These are phyloP conservation scores for Poliocrania exsul DNA, from an alignment of 2,797 vertebrate genomes.

Conservation along the genomic window DNA sequence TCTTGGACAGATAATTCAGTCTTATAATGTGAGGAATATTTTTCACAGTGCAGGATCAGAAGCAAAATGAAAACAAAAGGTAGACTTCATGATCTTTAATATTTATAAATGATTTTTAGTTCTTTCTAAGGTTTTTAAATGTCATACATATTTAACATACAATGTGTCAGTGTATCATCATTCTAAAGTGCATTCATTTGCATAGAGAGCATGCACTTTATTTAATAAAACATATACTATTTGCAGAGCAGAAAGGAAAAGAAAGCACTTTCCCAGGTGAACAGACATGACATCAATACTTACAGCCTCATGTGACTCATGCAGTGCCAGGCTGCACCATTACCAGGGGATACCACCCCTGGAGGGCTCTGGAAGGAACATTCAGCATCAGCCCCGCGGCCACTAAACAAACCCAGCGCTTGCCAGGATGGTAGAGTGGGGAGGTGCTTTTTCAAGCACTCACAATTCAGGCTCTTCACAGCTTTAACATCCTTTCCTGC, in stretches of 20 bases:
- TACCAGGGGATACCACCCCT: background rate
- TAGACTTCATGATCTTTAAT: constrained; percentile 27
- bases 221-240: background rate
- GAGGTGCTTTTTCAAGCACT: background rate
- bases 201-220: background rate
- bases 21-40: constrained; percentile 11
- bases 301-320: background rate
- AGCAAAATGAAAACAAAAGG: constrained; percentile 46
- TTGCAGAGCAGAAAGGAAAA: background rate
- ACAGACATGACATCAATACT: background rate
- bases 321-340: background rate
- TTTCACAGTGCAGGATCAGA: constrained; percentile 38
- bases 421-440: background rate
- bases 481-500: background rate
- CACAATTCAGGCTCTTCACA: background rate
- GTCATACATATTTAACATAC: constrained; percentile 30
- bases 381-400: background rate
- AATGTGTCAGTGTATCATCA: background rate
- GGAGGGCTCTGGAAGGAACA: background rate
- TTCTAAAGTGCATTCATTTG: background rate
- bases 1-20: constrained; percentile 53
- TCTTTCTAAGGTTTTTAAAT: constrained; percentile 18
- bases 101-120: constrained; percentile 9
- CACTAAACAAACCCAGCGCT: background rate
- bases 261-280: background rate